Conservation (phyloP, 2,888 invertebrate genomes). For the Apodemia mormo region DNA sequence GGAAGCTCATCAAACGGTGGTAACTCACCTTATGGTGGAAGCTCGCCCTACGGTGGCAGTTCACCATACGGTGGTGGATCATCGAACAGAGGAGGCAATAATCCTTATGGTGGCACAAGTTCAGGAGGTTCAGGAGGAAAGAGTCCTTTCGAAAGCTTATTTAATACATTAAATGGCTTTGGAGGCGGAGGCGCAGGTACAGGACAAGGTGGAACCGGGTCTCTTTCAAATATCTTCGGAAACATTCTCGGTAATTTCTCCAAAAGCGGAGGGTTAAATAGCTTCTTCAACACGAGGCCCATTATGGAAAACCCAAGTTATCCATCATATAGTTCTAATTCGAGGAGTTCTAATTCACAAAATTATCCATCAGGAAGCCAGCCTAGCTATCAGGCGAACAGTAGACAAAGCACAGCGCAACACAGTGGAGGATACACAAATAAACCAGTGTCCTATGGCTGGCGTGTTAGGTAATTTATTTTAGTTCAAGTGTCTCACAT, state of each 20-base stretch:
- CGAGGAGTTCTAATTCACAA: conserved; percentile 65
- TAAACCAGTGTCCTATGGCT: conserved; percentile 69
- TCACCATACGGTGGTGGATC: conserved; percentile 49
- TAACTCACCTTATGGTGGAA: conserved; percentile 42
- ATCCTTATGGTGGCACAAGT: conserved; percentile 44
- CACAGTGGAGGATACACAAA: conserved; percentile 57
- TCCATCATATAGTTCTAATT: conserved; percentile 61
- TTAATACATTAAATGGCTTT: conserved; percentile 36
- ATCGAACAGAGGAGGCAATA: conserved; percentile 39
- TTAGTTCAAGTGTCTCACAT: conserved; percentile 37
- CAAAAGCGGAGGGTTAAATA: conserved; percentile 59
- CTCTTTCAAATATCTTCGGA: conserved; percentile 64
- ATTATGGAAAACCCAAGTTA: conserved; percentile 73
- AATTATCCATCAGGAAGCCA: conserved; percentile 69
- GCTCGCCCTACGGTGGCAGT: conserved; percentile 42
- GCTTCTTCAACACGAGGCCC: conserved; percentile 68
- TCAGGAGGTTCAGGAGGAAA: conserved; percentile 36
- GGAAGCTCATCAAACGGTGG: conserved; percentile 43
- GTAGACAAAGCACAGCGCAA: conserved; percentile 54
- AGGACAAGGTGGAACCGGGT: conserved; percentile 40
- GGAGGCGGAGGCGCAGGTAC: conserved; percentile 31
- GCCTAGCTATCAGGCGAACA: conserved; percentile 52
- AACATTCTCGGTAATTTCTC: conserved; percentile 63
- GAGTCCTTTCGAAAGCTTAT: conserved; percentile 34
- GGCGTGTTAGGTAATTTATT: conserved; percentile 71